Percentiles rank a stretch among this genome's conserved stretches.
These are phyloP conservation scores for Lepisosteus osseus DNA, from an alignment of 2,113 vertebrate genomes.

Conservation along the genomic window DNA sequence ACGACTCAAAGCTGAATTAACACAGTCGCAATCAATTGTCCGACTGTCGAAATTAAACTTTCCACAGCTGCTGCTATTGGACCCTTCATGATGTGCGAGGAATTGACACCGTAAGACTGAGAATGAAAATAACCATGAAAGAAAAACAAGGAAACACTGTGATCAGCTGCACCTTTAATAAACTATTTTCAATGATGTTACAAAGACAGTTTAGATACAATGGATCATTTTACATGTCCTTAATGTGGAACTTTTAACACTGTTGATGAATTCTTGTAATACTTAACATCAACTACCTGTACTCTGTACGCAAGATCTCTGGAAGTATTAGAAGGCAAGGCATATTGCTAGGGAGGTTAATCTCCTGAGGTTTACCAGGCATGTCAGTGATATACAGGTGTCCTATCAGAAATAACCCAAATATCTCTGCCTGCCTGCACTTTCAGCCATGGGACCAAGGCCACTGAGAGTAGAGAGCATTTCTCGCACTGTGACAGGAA, in stretches of 20 bases:
- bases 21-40: no score
- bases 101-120: neutral
- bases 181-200: slow-evolving; percentile 17
- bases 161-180: slow-evolving; percentile 18
- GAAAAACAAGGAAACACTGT: neutral
- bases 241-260: slow-evolving; percentile 1
- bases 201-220: slow-evolving; percentile 15
- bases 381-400: neutral
- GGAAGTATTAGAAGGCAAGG: neutral
- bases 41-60: no score
- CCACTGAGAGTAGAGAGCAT: no score
- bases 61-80: no score
- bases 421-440: neutral
- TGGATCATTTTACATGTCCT: neutral
- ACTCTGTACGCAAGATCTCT: neutral
- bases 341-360: neutral
- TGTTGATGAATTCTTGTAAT: slow-evolving; percentile 8
- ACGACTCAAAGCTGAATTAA: no score
- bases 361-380: slow-evolving; percentile 6
- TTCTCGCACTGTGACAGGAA: no score
- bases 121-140: neutral
- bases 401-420: neutral
- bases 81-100: no score
- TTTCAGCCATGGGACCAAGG: neutral
- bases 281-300: slow-evolving; percentile 4